Evolutionary conservation across 2,113 vertebrate species (phyloP).

Genomic region (Origma solitaria): DNA sequence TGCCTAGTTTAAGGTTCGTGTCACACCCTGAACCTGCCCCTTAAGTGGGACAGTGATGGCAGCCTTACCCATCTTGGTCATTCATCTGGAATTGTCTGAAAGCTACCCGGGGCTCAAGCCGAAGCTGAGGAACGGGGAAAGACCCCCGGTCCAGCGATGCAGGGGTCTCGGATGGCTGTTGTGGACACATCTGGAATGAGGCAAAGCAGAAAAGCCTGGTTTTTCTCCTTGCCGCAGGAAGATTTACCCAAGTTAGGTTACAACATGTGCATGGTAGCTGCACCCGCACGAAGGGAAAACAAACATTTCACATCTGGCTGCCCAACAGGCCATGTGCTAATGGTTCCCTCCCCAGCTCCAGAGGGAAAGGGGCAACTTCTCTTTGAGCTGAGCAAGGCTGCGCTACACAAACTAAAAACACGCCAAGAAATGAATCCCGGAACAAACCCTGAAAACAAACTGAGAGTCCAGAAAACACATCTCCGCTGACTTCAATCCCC

Average conservation of each 20-base stretch:
- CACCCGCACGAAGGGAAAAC: background rate
- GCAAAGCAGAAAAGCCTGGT: background rate
- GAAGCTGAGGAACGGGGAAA: conserved; percentile 79
- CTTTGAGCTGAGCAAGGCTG: background rate
- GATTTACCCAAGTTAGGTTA: background rate
- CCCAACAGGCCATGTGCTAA: background rate
- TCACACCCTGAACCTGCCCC: background rate
- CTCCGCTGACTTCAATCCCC: background rate
- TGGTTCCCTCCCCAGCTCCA: background rate
- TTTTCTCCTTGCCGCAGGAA: background rate
- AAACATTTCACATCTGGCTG: background rate
- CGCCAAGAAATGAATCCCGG: background rate
- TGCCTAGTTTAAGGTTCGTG: background rate
- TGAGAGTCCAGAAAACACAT: background rate
- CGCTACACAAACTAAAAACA: background rate
- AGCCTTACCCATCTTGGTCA: conserved; percentile 88
- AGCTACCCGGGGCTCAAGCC: conserved; percentile 85
- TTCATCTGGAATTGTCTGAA: conserved; percentile 86
- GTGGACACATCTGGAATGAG: conserved; percentile 90
- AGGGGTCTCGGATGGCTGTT: conserved; percentile 83
- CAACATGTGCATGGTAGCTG: accelerated
- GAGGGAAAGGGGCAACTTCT: background rate
- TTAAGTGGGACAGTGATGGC: background rate
- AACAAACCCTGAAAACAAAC: background rate
- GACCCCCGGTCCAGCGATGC: conserved; percentile 75